Evolutionary conservation across 2,888 invertebrate genomes (phyloP).

Genomic region (Chymomyza procnemis): DNA sequence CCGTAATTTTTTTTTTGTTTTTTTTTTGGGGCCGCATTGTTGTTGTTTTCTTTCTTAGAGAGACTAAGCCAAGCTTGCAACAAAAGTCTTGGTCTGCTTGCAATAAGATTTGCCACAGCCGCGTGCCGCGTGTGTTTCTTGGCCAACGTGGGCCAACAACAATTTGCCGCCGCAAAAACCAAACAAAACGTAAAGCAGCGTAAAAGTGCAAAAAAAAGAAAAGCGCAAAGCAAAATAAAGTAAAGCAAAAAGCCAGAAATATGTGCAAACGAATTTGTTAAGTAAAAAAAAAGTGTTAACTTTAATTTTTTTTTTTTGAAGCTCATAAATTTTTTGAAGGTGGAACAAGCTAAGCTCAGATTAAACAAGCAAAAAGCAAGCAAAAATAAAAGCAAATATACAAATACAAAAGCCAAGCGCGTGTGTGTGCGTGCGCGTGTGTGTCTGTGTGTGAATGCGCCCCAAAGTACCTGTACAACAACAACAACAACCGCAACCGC

Average conservation of each 20-base stretch:
- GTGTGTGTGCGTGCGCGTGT: conserved; percentile 7
- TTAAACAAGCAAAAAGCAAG: background rate
- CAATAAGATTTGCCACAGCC: conserved; percentile 15
- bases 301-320: background rate
- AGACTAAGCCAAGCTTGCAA: too few relatives aligned
- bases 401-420: background rate
- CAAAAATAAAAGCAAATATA: background rate
- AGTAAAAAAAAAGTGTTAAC: background rate
- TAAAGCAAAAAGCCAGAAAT: background rate
- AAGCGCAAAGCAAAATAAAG: background rate
- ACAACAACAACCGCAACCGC: background rate
- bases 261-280: background rate
- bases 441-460: background rate
- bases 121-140: conserved; percentile 4
- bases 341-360: background rate
- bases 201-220: conserved; percentile 4
- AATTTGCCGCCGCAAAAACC: conserved; percentile 70
- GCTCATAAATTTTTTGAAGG: background rate
- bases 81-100: too few relatives aligned
- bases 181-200: conserved; percentile 21
- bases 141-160: conserved; percentile 19
- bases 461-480: conserved; percentile 6
- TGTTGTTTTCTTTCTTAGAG: too few relatives aligned
- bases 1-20: background rate
- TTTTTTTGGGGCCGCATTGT: background rate